Base-by-base conservation (phyloP, 2,797 vertebrate species). In the Eulemur mongoz region DNA sequence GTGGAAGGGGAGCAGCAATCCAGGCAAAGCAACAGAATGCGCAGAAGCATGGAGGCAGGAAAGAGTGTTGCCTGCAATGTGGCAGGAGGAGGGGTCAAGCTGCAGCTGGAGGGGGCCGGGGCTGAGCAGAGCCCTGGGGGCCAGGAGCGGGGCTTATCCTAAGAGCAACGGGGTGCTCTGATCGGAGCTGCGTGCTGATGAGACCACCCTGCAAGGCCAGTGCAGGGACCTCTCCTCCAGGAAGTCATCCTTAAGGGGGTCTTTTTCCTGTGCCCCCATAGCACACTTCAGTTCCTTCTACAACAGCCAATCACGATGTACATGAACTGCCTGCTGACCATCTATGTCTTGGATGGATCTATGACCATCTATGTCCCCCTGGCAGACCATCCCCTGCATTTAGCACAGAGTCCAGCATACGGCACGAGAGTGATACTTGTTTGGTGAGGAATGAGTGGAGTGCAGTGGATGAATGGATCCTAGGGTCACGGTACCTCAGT, bases 351-450 rank as follows among this genome's bases (percentile, higher is more conserved):
- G 25, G 70, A 15, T 50, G 38, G 38, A 38, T 38, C 38, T 38
- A 38, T 59, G 15, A 4, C 52, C 23, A 0, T 18, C 86, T 84
- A 54, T 2, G 57, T 50, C 57, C 23, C 76, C 70, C 27, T 8
- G 45, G 20, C 7, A 2, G 73, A 40, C 12, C 35, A 2, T 7
- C 32, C 13, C 7, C 25, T 2, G 22, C 43, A 18, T 14, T 17
- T 1, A 3, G n/a, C 25, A 30, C 23, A n/a, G 45, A 50, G 4
- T 30, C 32, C 0, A 0, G 18, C 45, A 25, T 0, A 17, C 0
- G 9, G 20, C 8, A 27, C 13, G 15, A 1, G 45, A 1, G 4
- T 6, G 1, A 59, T 7, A 7, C 45, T n/a, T 23, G 38, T 67
- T 57, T 35, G 73, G 69, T 22, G 59, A 27, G 7, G 7, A 30